Evolutionary conservation across 2,797 vertebrate species (phyloP), one percentile per base, ranked within the genome.

Genomic region (Acanthiza pusilla): DNA sequence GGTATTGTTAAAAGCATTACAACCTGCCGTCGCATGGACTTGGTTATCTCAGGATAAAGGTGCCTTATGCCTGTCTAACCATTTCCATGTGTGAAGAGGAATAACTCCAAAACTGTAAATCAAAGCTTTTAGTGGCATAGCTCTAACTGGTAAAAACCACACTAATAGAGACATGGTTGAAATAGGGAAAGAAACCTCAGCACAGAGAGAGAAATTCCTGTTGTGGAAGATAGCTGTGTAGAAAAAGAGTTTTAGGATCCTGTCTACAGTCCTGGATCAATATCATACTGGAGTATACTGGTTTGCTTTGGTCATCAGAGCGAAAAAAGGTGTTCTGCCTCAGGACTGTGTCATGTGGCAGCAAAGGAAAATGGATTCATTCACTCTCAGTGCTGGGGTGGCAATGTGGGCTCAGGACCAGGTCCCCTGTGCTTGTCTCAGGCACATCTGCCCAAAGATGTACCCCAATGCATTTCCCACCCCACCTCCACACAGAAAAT

Each of bases 1-100:
- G 57, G 84, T 74, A 95, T 95, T 94, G 90, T 95, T 92, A 91
- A 74, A 94, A 74, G 48, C n/a, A 10, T 57, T 82, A 30, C 53
- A 87, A 91, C 84, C 87, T 93, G 76, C 93, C 51, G 71, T 88
- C 0, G 85, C 94, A 93, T 94, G 93, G 93, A 78, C 87, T 85
- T 95, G 85, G 93, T 95, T 96, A 95, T 96, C 84, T 94, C 71
- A 92, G 38, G 72, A 89, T 96, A 95, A 96, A 93, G 72, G 92
- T 91, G 75, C 84, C 76, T 97, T 92, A 62, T 85, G 68, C 72
- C 15, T 26, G 6, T 32, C 4, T 96, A 97, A 96, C 75, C 58
- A 20, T 38, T 96, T 93, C 93, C 94, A 88, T 81, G 36, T 94
- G 96, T 77, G 84, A 96, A 93, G 93, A 92, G 73, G 87, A 93